Evolutionary conservation across 2,797 vertebrate genomes (phyloP).

Genomic region (Naso thynnoides): DNA sequence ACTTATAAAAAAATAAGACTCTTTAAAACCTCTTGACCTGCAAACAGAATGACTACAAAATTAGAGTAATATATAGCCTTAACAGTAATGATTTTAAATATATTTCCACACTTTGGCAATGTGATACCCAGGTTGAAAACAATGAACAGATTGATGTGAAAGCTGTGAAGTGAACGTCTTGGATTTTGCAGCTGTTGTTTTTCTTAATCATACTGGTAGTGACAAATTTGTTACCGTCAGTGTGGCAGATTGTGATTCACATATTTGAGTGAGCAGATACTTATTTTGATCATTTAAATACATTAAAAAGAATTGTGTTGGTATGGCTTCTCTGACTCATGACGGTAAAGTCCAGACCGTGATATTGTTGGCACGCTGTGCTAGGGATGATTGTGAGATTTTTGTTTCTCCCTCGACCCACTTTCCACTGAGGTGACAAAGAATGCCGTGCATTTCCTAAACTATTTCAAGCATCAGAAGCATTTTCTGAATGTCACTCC

Average conservation of each 20-base stretch:
- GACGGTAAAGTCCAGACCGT: conserved; percentile 20
- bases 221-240: conserved; percentile 32
- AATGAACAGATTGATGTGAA: conserved; percentile 45
- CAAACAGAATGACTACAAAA: conserved; percentile 5
- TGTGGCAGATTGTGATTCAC: conserved; percentile 42
- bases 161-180: conserved; percentile 25
- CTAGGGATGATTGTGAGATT: conserved; percentile 10
- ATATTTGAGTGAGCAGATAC: conserved; percentile 35
- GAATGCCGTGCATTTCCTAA: conserved; percentile 67
- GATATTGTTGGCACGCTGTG: conserved; percentile 31
- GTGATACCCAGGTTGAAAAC: conserved; percentile 31
- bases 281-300: conserved; percentile 49
- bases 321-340: conserved; percentile 33
- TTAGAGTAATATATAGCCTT: neutral
- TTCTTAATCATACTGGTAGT: conserved; percentile 36
- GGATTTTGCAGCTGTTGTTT: conserved; percentile 62
- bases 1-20: neutral
- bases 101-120: conserved; percentile 26
- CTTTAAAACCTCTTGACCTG: neutral
- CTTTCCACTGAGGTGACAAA: conserved; percentile 49
- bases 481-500: conserved; percentile 34
- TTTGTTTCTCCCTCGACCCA: conserved; percentile 40
- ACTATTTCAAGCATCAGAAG: conserved; percentile 52
- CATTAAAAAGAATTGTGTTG: conserved; percentile 35
- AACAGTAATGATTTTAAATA: neutral